Percentiles rank a stretch among this genome's conserved stretches.
Evolutionary conservation across 2,888 invertebrate genomes (phyloP).

Genomic region (Microctonus aethiopoides): DNA sequence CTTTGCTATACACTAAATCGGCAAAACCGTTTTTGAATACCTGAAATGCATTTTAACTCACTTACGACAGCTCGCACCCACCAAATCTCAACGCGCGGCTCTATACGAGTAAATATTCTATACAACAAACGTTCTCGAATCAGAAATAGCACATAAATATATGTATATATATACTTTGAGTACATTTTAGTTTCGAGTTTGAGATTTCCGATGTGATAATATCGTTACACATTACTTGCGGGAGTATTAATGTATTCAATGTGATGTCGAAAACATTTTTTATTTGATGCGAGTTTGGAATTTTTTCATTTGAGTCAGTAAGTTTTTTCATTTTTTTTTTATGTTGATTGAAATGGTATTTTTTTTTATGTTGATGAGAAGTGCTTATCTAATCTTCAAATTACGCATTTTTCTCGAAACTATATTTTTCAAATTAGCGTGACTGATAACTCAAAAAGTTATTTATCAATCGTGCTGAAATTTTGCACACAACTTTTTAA

Average conservation of each 20-base stretch:
- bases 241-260: too few species aligned
- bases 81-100: not conserved
- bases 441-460: too few species aligned
- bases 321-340: not conserved
- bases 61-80: not conserved
- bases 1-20: not conserved
- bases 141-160: not conserved
- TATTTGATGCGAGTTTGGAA: not conserved
- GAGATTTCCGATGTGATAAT: slow-evolving; percentile 1
- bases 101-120: not conserved
- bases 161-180: not conserved
- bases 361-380: too few species aligned
- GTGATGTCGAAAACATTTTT: not conserved
- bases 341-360: not conserved
- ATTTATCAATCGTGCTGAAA: too few species aligned
- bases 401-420: too few species aligned
- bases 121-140: not conserved
- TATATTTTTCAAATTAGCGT: too few species aligned
- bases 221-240: not conserved
- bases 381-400: too few species aligned
- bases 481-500: too few species aligned
- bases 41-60: slow-evolving; percentile 1
- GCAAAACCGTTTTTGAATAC: not conserved
- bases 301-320: not conserved
- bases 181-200: not conserved